A percentile compares a stretch with the other conserved stretches of the same genome.
Conservation (phyloP, 2,888 invertebrate species). For the Cremastinae sp. region DNA sequence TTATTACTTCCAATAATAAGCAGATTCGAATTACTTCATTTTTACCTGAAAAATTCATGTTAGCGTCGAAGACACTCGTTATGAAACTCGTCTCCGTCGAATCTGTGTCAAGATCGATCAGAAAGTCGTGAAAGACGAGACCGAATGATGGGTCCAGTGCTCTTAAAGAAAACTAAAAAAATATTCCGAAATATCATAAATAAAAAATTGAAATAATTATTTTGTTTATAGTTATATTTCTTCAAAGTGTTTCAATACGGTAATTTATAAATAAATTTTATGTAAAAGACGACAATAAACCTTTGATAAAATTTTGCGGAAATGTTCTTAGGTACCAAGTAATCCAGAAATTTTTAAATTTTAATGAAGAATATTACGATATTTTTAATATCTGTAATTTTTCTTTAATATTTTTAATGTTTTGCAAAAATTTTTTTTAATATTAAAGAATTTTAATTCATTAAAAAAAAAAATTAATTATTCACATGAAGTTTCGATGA, state of each 20-base stretch:
- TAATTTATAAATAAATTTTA: too few relatives aligned
- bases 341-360: too few relatives aligned
- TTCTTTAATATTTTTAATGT: too few relatives aligned
- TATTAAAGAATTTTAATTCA: background rate
- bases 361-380: too few relatives aligned
- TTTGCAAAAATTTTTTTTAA: too few relatives aligned
- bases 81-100: constrained; percentile 89
- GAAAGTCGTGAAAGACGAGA: constrained; percentile 88
- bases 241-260: too few relatives aligned
- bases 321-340: too few relatives aligned
- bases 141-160: constrained; percentile 91
- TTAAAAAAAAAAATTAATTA: too few relatives aligned
- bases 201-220: constrained; percentile 13
- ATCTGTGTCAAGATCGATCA: constrained; percentile 86
- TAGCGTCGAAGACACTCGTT: constrained; percentile 88
- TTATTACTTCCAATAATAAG: constrained; percentile 1
- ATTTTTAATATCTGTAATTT: too few relatives aligned
- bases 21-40: constrained; percentile 6
- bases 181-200: constrained; percentile 18
- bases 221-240: constrained; percentile 5
- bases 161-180: constrained; percentile 86
- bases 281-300: too few relatives aligned
- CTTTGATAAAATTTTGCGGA: too few relatives aligned
- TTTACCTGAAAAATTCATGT: constrained; percentile 87
- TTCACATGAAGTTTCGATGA: too few relatives aligned